Conservation (phyloP, 2,797 vertebrate species). For the Oreochromis grahami region DNA sequence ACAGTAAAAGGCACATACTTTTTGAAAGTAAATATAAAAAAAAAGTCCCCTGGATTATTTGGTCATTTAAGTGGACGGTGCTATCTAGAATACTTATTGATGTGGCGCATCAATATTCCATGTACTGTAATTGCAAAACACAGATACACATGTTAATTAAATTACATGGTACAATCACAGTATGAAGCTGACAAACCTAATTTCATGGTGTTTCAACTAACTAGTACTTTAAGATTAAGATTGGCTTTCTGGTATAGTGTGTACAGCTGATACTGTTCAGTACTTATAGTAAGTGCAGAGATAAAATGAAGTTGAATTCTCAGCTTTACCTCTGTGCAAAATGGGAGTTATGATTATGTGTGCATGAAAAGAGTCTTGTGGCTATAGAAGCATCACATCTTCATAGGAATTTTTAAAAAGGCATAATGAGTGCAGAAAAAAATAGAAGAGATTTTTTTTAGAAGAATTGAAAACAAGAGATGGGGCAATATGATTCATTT, state of each 20-base stretch:
- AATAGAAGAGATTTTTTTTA: background rate
- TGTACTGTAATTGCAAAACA: slow-evolving; percentile 48
- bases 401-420: background rate
- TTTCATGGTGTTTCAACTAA: slow-evolving; percentile 34
- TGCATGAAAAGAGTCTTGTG: background rate
- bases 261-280: background rate
- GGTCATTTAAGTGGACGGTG: slow-evolving; percentile 20
- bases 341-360: background rate
- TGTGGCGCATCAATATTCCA: slow-evolving; percentile 55
- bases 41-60: slow-evolving; percentile 52
- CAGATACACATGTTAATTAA: slow-evolving; percentile 51
- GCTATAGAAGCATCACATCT: background rate
- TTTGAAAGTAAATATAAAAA: slow-evolving; percentile 63
- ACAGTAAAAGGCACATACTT: slow-evolving; percentile 64
- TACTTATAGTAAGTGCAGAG: background rate
- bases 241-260: background rate
- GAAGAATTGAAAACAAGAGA: background rate
- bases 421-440: background rate
- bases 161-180: slow-evolving; percentile 32
- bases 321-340: background rate
- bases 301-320: background rate
- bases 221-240: background rate
- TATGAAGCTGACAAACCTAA: slow-evolving; percentile 32
- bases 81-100: slow-evolving; percentile 62
- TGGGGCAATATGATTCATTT: slow-evolving; percentile 10